Base-by-base conservation (phyloP, 1,140 invertebrate species). In the Drosophila parvula region DNA sequence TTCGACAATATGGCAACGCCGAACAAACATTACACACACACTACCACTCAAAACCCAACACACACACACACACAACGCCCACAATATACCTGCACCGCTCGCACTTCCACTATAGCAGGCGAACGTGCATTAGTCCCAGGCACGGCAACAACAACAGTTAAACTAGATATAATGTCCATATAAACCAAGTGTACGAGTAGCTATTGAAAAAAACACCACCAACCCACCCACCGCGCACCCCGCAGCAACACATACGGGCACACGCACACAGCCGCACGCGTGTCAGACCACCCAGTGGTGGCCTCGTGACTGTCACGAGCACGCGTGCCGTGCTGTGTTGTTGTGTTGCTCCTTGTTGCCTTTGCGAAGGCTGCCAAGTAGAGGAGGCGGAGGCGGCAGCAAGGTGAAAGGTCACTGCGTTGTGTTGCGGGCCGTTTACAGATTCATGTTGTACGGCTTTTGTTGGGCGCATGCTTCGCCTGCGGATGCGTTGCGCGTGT, bases 391-490 rank as follows among this genome's bases (percentile, higher is more conserved):
- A 48, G 53, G 44, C 45, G 65, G 47, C 65, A 47, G 22, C 22
- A 28, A 38, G 22, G 22, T 61, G 11, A 51, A 16, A 50, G 36
- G n/a, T 22, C 18, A 30, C 30, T 48, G 18, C 28, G 36, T 50
- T 67, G 28, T 28, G 22, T 44, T 68, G 65, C 61, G 2, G 27
- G 8, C 53, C 61, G 61, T 43, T 64, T 61, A 61, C 61, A 64
- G n/a, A 16, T 9, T 7, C 1, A 59, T 18, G 32, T 43, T 67
- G 60, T 64, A 12, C 61, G 64, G 34, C 8, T 41, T 57, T 55
- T 18, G 36, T 48, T 75, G 70, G 74, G 68, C 34, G 55, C 27
- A 43, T 79, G 60, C 45, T 56, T 38, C 51, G 81, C 34, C 70
- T 62, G 75, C 40, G 76, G 65, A 59, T 55, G 74, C 68, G 43